phyloP scores from a whole-genome alignment of 2,888 invertebrate genomes.

The Thecocarcelia acutangulata region DNA sequence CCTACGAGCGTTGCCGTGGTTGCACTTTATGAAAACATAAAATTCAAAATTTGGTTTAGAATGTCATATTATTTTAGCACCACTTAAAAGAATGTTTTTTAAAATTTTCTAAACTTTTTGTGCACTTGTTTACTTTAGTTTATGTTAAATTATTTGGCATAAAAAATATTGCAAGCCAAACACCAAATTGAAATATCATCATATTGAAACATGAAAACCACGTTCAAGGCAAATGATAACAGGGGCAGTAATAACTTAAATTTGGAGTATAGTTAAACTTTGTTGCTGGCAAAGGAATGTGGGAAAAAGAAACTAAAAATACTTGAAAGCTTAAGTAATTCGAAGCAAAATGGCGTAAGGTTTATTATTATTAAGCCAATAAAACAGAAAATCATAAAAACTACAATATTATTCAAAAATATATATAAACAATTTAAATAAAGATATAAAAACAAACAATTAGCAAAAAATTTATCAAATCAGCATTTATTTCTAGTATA shows the following conservation, averaged over 20 bases:
- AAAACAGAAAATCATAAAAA: conserved; percentile 1
- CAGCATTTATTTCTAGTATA: too few species aligned
- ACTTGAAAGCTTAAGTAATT: conserved; percentile 3
- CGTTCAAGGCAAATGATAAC: conserved; percentile 29
- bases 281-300: background rate
- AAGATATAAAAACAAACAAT: background rate
- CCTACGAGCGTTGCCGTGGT: too few species aligned
- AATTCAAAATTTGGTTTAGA: too few species aligned
- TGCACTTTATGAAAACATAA: too few species aligned
- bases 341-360: too few species aligned
- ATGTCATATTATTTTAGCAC: too few species aligned
- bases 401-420: background rate
- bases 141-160: background rate
- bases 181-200: conserved; percentile 12
- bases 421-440: background rate
- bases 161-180: background rate
- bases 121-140: too few species aligned
- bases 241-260: conserved; percentile 22
- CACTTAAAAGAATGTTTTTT: too few species aligned
- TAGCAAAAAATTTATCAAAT: conserved; percentile 18
- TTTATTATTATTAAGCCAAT: too few species aligned
- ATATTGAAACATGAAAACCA: conserved; percentile 17
- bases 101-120: too few species aligned
- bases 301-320: background rate
- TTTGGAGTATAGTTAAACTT: too few species aligned